phyloP scores from a whole-genome alignment of 1,140 invertebrate genomes.

The silkworm (Bombyx mori) region DNA sequence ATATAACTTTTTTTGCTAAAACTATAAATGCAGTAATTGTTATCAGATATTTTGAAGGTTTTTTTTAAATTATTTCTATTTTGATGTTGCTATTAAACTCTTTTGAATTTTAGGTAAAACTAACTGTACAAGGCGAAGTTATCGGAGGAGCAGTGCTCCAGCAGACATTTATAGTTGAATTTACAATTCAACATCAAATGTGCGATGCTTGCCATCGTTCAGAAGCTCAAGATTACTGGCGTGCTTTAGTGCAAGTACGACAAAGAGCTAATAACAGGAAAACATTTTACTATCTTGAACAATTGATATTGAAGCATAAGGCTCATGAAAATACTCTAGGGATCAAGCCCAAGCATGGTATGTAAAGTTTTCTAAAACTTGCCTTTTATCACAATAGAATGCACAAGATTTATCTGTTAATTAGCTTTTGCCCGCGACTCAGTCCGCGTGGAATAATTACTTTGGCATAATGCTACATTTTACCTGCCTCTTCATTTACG shows the following conservation, averaged over 20 bases:
- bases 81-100: neutral
- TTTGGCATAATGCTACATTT: no score
- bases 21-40: no score
- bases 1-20: no score
- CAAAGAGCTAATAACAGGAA: conserved; percentile 95
- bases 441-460: no score
- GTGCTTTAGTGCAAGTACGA: conserved; percentile 88
- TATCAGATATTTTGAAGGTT: no score
- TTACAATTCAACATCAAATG: conserved; percentile 92
- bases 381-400: no score
- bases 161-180: conserved; percentile 96
- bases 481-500: no score
- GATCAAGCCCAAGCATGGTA: conserved; percentile 94
- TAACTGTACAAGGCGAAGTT: conserved; percentile 97
- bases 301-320: conserved; percentile 95
- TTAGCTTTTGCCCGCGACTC: no score
- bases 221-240: conserved; percentile 99
- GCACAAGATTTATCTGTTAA: no score
- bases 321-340: conserved; percentile 93
- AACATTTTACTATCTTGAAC: conserved; percentile 98
- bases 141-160: conserved; percentile 86
- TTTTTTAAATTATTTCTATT: neutral
- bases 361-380: conserved; percentile 16
- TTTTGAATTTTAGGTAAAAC: conserved; percentile 79
- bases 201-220: conserved; percentile 97